Base-by-base conservation (phyloP, 2,888 invertebrate genomes). In the Selenia dentaria region DNA sequence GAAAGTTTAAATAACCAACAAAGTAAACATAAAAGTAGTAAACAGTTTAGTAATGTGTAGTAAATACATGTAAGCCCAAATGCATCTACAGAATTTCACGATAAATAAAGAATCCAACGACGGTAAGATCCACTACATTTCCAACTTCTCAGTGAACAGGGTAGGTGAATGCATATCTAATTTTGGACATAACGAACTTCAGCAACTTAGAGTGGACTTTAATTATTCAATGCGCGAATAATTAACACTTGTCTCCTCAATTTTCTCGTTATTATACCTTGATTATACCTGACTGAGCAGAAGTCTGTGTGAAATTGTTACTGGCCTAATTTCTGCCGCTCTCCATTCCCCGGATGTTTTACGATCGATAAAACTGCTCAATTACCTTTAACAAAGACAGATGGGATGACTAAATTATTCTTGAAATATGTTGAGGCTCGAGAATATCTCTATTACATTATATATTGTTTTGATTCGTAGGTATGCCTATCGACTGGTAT, bases 161-260 rank as follows among this genome's bases (percentile, higher is more conserved):
- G 31, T 9, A 33, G 51, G 50, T 47, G 57, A 50, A 54, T 57
- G 59, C 59, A 46, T 72, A 74, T 77, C 76, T 78, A 83, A 87
- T 86, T 80, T 81, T 75, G 77, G 67, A 77, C 75, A 79, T 79
- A 81, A 87, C 80, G 76, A 85, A 88, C 79, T 88, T 82, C 58
- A 68, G 76, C 60, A 86, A 89, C 74, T 89, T 88, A 74, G 71
- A 89, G 88, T 88, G 86, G 79, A 76, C 62, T 74, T 89, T 71
- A 88, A 87, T 87, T 87, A 89, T 89, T 85, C 78, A 82, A 74
- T 78, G 73, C 70, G 68, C 70, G 36, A 37, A 45, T 45, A 37
- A 48, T 48, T 27, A 37, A 42, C 35, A n/a, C 27, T 40, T 22
- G 31, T 32, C 35, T 34, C 34, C 33, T 35, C 39, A 35, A 36